A percentile compares a stretch with the other conserved stretches of the same genome.
phyloP scores from a whole-genome alignment of 2,113 vertebrate species.

The Poeciliopsis retropinna region DNA sequence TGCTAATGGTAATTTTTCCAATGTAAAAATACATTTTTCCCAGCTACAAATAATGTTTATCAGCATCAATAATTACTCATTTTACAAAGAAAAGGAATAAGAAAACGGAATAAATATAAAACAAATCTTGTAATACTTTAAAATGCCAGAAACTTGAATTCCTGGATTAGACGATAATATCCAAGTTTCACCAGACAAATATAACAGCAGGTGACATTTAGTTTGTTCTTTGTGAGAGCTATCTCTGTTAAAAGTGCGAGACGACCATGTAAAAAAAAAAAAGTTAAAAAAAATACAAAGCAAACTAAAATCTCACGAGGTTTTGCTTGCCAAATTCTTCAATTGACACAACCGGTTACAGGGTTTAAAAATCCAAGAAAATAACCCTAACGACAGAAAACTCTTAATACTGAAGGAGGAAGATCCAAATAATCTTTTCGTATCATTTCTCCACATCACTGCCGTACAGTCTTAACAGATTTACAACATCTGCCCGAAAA shows the following conservation, averaged over 20 bases:
- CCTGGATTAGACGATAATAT: conserved; percentile 48
- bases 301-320: background rate
- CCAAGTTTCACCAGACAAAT: conserved; percentile 8
- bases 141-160: conserved; percentile 32
- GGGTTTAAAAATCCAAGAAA: conserved; percentile 18
- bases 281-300: background rate
- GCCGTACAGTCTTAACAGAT: background rate
- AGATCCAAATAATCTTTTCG: conserved; percentile 23
- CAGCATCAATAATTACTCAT: conserved; percentile 28
- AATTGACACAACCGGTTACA: conserved; percentile 37
- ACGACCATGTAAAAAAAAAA: conserved; percentile 12
- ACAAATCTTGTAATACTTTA: conserved; percentile 33
- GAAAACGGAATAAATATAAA: conserved; percentile 65
- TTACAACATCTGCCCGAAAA: conserved; percentile 34
- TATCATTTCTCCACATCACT: background rate
- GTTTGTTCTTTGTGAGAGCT: conserved; percentile 1
- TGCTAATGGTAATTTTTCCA: conserved; percentile 27
- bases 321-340: conserved; percentile 41
- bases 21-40: conserved; percentile 57
- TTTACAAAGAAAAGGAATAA: conserved; percentile 35
- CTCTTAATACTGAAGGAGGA: conserved; percentile 48
- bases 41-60: conserved; percentile 35
- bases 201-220: conserved; percentile 24
- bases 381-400: background rate
- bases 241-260: conserved; percentile 63